These are phyloP conservation scores for Agrenia bidenticulata DNA, from an alignment of 2,888 invertebrate genomes.

Conservation along the genomic window DNA sequence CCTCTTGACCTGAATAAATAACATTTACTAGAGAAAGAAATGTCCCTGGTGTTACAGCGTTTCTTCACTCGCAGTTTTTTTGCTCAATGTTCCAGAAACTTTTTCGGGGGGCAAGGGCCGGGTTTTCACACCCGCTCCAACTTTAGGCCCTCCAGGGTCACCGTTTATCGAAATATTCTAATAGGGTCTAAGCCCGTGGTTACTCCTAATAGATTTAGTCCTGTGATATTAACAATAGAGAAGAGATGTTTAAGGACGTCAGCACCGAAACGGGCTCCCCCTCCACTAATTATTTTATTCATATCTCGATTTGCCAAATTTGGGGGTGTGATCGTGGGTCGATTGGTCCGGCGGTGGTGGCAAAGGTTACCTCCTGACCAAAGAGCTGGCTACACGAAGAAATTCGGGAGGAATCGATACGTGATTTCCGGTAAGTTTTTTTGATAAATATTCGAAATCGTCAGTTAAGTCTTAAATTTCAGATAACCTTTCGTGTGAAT, in stretches of 20 bases:
- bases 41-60: too few species aligned
- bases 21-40: too few species aligned
- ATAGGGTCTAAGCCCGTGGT: too few species aligned
- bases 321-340: conserved; percentile 56
- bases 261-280: conserved; percentile 32
- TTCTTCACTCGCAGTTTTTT: too few species aligned
- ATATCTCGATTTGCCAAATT: conserved; percentile 53
- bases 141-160: too few species aligned
- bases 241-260: conserved; percentile 16
- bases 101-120: too few species aligned
- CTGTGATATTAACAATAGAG: too few species aligned
- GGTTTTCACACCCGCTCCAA: too few species aligned
- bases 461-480: not conserved
- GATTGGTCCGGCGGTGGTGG: conserved; percentile 59
- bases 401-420: conserved; percentile 35
- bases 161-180: too few species aligned
- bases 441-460: not conserved
- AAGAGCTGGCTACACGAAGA: conserved; percentile 51
- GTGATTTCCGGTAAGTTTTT: conserved; percentile 36
- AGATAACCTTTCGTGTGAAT: not conserved
- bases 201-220: too few species aligned
- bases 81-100: too few species aligned
- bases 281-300: conserved; percentile 44
- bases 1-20: too few species aligned
- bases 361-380: conserved; percentile 55